Base-by-base conservation (phyloP, 2,888 invertebrate species). In the Acrobasis repandana region DNA sequence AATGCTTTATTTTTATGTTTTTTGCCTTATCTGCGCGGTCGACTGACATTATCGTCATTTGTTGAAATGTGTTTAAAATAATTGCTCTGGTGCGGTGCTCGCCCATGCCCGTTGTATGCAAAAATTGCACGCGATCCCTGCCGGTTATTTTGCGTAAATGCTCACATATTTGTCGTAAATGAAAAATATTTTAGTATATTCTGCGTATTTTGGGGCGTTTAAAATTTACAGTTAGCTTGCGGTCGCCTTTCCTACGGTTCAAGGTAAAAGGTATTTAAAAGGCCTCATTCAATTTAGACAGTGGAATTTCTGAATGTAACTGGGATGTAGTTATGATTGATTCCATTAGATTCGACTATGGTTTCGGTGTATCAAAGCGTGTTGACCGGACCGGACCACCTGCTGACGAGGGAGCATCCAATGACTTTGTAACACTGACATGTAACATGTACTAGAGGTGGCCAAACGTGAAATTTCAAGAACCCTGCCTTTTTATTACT, bases 41-140 rank as follows among this genome's bases (percentile, higher is more conserved):
- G 79, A 74, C 90, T 86, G 88, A 86, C 87, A 90, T 90, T 90
- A 90, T 85, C 85, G 82, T 89, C 88, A 88, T 89, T 91, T 90
- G 91, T 91, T 90, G 90, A 91, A 92, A 90, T 87, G 91, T 89
- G 81, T 91, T 92, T 92, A 92, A 90, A 91, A 90, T 92, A 92
- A 92, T 92, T 91, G 90, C 80, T 78, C 79, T 80, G 77, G 80
- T 75, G 82, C 85, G 79, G 82, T 83, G 89, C 79, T 82, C 81
- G 80, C 85, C 77, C 88, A 85, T 88, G 83, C 83, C 82, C 74
- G 83, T 82, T 81, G 86, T 86, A 83, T 82, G 82, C 73, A 80
- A 84, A 87, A 88, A 87, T 86, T 85, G 90, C 91, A 89, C 90
- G 91, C 91, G 82, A 91, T 86, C 80, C 75, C 80, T 72, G 79